phyloP scores from a whole-genome alignment of 2,113 vertebrate genomes.

The Colossoma macropomum region DNA sequence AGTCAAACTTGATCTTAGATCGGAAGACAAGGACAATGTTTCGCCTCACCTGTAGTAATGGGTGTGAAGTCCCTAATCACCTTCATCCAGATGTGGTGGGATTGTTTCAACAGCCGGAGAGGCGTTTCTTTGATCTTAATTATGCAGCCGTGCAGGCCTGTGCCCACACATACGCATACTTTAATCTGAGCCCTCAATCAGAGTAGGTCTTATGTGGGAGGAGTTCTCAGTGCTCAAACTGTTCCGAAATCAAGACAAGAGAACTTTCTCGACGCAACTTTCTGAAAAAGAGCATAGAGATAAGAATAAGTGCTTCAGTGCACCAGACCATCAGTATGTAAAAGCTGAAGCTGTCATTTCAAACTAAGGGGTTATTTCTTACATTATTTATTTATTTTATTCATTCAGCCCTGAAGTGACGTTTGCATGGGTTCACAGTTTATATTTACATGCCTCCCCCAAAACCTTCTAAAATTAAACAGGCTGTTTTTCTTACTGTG shows the following conservation, averaged over 20 bases:
- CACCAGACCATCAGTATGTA: background rate
- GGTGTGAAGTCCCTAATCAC: constrained; percentile 26
- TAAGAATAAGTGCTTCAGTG: background rate
- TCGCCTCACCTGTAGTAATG: background rate
- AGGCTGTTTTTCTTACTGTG: too few species aligned
- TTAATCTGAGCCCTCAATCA: constrained; percentile 7
- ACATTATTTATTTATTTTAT: too few species aligned
- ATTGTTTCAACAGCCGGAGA: constrained; percentile 45
- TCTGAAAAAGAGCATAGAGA: background rate
- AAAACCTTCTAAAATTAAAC: too few species aligned
- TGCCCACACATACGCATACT: background rate
- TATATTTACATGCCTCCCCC: too few species aligned
- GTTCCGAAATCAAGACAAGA: background rate
- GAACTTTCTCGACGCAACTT: constrained; percentile 9
- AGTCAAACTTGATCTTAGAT: background rate
- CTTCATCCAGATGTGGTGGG: constrained; percentile 42
- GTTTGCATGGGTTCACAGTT: too few species aligned
- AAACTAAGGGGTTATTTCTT: too few species aligned
- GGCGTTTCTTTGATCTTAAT: constrained; percentile 42
- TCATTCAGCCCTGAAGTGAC: too few species aligned
- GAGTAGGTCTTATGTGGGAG: background rate
- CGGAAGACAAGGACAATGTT: constrained; percentile 10
- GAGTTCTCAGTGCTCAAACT: constrained; percentile 3
- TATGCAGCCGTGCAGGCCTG: background rate
- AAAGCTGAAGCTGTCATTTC: background rate